Evolutionary conservation across 1,140 invertebrate species (phyloP).

Genomic region (Coenobita brevimanus): DNA sequence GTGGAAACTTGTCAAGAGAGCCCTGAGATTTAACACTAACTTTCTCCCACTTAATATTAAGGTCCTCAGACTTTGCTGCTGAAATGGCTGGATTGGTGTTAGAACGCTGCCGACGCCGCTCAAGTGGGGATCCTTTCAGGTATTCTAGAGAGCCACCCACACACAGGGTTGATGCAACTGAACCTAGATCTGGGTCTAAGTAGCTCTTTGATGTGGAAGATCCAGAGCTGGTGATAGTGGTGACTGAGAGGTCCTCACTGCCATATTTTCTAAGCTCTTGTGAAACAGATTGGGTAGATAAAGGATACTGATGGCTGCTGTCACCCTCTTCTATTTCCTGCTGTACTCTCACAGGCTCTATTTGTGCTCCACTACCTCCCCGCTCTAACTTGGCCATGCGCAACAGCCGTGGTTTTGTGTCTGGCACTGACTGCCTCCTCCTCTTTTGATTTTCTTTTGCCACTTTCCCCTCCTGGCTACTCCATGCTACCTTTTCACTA

Average conservation of each 20-base stretch:
- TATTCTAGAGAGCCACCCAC: constrained; percentile 43
- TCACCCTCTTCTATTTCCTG: not conserved
- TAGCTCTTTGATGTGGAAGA: constrained; percentile 42
- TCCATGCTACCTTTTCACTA: too few relatives aligned
- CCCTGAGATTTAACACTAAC: constrained; percentile 62
- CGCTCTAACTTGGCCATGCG: constrained; percentile 39
- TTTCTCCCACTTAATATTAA: constrained; percentile 45
- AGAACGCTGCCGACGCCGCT: constrained; percentile 3
- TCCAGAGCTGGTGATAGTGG: constrained; percentile 5
- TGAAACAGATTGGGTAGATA: not conserved
- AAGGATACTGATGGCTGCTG: not conserved
- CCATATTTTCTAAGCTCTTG: constrained; percentile 34
- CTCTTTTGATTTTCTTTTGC: not conserved
- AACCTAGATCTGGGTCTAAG: constrained; percentile 20
- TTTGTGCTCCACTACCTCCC: not conserved
- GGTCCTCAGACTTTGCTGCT: constrained; percentile 45
- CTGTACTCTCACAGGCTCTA: not conserved
- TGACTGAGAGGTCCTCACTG: constrained; percentile 26
- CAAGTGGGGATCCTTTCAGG: constrained; percentile 19
- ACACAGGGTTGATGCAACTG: constrained; percentile 31
- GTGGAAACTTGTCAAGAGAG: constrained; percentile 66
- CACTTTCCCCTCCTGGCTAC: not conserved
- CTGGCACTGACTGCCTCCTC: too few relatives aligned
- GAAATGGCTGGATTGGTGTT: constrained; percentile 19
- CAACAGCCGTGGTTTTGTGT: constrained; percentile 20